Evolutionary conservation across 2,888 invertebrate species (phyloP).

Genomic region (Acrobasis consociella): DNA sequence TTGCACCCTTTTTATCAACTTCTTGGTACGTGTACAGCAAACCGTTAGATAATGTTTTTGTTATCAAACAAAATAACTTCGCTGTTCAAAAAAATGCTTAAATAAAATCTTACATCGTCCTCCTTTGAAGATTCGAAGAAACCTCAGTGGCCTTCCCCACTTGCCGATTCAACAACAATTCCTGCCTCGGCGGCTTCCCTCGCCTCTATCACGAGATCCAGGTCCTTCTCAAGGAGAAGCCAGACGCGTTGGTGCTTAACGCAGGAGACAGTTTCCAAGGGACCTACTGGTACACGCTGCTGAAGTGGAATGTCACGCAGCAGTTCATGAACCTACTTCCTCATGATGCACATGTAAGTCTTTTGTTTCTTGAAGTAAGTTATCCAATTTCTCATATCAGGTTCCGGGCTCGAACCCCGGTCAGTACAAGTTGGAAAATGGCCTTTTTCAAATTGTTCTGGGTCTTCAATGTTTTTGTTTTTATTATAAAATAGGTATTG

Average conservation of each 20-base stretch:
- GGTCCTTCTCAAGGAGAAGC: conserved; percentile 69
- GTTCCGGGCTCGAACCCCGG: no score
- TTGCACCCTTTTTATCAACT: no score
- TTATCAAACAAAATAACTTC: background rate
- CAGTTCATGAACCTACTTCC: conserved; percentile 89
- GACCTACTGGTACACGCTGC: conserved; percentile 90
- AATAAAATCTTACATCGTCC: background rate
- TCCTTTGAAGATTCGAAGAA: conserved; percentile 81
- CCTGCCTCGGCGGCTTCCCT: conserved; percentile 88
- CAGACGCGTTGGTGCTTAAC: conserved; percentile 87
- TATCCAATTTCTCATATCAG: no score
- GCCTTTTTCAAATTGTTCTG: no score
- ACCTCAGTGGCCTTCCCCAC: conserved; percentile 80
- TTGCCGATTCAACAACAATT: conserved; percentile 76
- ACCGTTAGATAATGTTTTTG: no score
- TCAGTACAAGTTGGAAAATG: no score
- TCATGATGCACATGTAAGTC: conserved; percentile 89
- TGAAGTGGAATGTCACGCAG: conserved; percentile 89
- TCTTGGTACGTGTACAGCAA: no score
- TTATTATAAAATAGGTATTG: no score
- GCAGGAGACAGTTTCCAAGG: conserved; percentile 94
- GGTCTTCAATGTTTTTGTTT: no score
- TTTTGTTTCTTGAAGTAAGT: background rate
- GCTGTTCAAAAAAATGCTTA: background rate
- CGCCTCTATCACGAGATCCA: conserved; percentile 83